These are phyloP conservation scores for Pseudococcus viburni DNA, from an alignment of 2,888 invertebrate genomes.

Conservation along the genomic window DNA sequence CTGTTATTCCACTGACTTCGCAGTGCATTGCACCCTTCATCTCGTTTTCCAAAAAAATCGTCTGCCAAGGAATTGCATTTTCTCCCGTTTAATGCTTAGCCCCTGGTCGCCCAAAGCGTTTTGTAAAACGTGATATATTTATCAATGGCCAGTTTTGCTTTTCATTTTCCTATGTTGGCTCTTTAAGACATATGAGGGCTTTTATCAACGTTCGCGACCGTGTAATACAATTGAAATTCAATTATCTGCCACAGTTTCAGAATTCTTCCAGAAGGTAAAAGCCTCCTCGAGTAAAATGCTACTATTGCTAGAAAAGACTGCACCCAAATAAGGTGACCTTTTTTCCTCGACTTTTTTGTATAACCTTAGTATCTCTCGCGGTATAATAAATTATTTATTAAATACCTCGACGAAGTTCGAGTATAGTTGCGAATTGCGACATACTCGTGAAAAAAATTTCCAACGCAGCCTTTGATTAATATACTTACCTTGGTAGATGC, in stretches of 20 bases:
- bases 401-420: neutral
- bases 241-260: slow-evolving; percentile 12
- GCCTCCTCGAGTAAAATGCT: neutral
- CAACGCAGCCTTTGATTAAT: neutral
- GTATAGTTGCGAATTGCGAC: neutral
- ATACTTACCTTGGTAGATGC: neutral
- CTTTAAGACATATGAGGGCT: neutral
- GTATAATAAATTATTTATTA: slow-evolving; percentile 31
- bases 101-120: neutral
- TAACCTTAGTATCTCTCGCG: neutral
- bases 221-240: slow-evolving; percentile 40
- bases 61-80: slow-evolving; percentile 29
- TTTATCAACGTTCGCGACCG: slow-evolving; percentile 30
- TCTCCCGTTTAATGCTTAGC: slow-evolving; percentile 30
- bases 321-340: neutral
- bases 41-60: neutral
- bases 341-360: neutral
- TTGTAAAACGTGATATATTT: slow-evolving; percentile 5
- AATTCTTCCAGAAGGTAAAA: neutral
- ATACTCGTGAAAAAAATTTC: neutral
- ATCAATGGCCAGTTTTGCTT: slow-evolving; percentile 44
- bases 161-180: slow-evolving; percentile 22
- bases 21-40: no score
- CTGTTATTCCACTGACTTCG: no score
- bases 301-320: neutral